A percentile compares a stretch with the other conserved stretches of the same genome.
These are phyloP conservation scores for Idaea straminata DNA, from an alignment of 2,888 invertebrate genomes.

Conservation along the genomic window DNA sequence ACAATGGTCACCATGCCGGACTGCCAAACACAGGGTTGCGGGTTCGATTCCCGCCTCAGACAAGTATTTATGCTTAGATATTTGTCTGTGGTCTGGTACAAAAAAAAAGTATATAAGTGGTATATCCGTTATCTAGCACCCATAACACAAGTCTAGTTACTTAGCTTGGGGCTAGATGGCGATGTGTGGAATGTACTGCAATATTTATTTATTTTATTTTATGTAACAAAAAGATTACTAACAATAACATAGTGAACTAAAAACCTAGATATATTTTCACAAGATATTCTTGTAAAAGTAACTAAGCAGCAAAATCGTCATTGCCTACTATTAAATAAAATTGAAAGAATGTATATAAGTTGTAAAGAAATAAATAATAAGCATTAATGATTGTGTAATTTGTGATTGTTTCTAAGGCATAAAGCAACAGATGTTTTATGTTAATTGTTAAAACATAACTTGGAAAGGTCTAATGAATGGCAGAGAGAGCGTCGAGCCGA, in stretches of 20 bases:
- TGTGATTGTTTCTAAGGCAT: conserved; percentile 7
- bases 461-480: conserved; percentile 30
- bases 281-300: neutral
- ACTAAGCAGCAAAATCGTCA: neutral
- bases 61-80: no score
- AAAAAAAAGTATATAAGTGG: no score
- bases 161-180: no score
- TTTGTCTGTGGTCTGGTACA: no score
- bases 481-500: conserved; percentile 14
- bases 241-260: neutral
- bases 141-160: no score
- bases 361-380: neutral
- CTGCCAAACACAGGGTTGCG: no score
- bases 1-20: no score
- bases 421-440: conserved; percentile 20
- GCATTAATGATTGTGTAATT: neutral
- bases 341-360: neutral
- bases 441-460: conserved; percentile 31
- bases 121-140: no score
- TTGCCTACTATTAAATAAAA: neutral
- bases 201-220: no score
- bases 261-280: neutral
- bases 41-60: no score
- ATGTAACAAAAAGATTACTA: neutral
- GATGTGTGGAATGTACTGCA: no score